phyloP scores from a whole-genome alignment of 2,888 invertebrate species.

The Tipula helvola region DNA sequence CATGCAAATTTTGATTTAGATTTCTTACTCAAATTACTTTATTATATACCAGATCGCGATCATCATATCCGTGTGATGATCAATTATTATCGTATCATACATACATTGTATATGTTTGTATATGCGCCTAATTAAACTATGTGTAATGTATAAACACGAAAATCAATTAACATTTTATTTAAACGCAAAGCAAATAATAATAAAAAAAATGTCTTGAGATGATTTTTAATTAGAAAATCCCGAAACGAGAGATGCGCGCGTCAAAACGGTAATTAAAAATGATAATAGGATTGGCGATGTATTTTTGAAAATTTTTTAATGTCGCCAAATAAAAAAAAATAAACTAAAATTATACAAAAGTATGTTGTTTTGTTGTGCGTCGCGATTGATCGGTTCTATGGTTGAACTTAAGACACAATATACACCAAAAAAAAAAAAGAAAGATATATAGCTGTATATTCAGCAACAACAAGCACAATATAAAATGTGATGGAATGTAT shows the following conservation, averaged over 20 bases:
- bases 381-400: not conserved
- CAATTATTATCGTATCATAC: not conserved
- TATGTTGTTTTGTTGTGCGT: not conserved
- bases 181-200: not conserved
- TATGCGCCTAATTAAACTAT: not conserved
- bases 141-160: not conserved
- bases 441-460: not conserved
- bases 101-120: not conserved
- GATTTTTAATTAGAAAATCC: not conserved
- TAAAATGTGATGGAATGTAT: not conserved
- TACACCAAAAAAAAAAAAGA: not conserved
- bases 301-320: not conserved
- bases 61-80: not conserved
- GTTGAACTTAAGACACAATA: not conserved
- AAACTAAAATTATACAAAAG: not conserved
- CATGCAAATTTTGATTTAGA: not conserved
- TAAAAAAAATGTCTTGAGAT: not conserved
- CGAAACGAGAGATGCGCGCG: not conserved
- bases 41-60: not conserved
- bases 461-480: not conserved
- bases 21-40: not conserved
- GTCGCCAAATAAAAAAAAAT: not conserved
- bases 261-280: not conserved
- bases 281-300: not conserved
- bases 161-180: not conserved